Evolutionary conservation across 2,888 invertebrate species (phyloP).

Genomic region (Pterobdella sp.): DNA sequence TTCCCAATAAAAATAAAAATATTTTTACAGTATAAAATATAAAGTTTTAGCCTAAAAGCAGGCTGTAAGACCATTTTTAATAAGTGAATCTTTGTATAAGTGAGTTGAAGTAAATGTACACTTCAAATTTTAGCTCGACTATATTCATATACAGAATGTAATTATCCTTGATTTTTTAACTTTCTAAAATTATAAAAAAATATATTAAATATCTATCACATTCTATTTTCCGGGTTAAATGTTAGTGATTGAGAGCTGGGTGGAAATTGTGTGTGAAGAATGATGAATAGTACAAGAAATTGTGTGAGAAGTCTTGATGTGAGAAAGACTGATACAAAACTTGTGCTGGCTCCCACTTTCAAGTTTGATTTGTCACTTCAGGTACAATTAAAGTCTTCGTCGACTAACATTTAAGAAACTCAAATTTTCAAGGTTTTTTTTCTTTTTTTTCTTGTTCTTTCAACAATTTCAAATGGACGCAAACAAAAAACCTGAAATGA

Average conservation of each 20-base stretch:
- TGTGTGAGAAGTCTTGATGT: background rate
- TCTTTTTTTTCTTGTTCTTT: constrained; percentile 22
- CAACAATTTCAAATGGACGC: constrained; percentile 44
- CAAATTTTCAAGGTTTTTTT: background rate
- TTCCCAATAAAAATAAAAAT: background rate
- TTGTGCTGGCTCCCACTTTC: background rate
- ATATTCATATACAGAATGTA: too few species aligned
- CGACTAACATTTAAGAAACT: too few species aligned
- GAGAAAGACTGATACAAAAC: background rate
- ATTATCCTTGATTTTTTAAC: too few species aligned
- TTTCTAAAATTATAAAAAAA: background rate
- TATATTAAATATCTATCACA: constrained; percentile 8
- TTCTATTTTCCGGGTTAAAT: background rate
- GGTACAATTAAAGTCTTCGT: background rate
- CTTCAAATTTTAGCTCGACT: too few species aligned
- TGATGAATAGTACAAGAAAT: background rate
- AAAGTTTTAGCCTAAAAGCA: background rate
- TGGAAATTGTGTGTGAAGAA: background rate
- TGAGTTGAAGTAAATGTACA: background rate
- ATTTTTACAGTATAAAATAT: constrained; percentile 15
- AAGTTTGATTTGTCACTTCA: background rate
- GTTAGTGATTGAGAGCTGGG: background rate
- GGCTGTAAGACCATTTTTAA: background rate
- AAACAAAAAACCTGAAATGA: constrained; percentile 46
- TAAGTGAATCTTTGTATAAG: constrained; percentile 4